Base-by-base conservation (phyloP, 2,888 invertebrate genomes). In the Cataglyphis albicans region DNA sequence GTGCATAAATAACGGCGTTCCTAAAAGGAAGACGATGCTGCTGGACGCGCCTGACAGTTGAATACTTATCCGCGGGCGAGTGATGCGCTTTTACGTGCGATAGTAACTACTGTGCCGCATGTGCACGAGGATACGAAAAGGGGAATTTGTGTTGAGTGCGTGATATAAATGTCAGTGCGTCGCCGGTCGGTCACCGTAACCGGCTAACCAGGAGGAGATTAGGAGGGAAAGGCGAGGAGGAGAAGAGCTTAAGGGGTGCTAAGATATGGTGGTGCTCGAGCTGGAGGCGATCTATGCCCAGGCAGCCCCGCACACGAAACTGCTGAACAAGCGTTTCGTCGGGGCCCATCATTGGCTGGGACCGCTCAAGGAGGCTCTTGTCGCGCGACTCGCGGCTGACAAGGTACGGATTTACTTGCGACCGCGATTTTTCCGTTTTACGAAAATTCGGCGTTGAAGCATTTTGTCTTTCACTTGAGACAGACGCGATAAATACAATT, bases 311-410 rank as follows among this genome's bases (percentile, higher is more conserved):
- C 97, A 98, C 91, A 96, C 98, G 95, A 98, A 98, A 96, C 97
- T 98, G 96, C 96, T 98, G 95, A 98, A 98, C 93, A 98, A 98
- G 96, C 96, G 98, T 93, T 98, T 97, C 95, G 97, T 98, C 95
- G 98, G 97, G 96, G 96, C 98, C 94, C 98, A 98, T 95, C 98
- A 98, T 95, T 98, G 98, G 98, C 96, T 98, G 94, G 97, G 98
- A 93, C 98, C 98, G 90, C 96, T 95, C 80, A 95, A 95, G 92
- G 95, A 95, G 91, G 95, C 95, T 80, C 94, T 95, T 91, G 95
- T 95, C 83, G 94, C 94, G 35, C 88, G 94, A 83, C 93, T 97
- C 93, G 96, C 97, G 89, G 96, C 95, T 95, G 95, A 96, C 94
- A 98, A 98, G 96, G 97, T 98, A 95, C 96, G 97, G 78, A 83